Evolutionary conservation across 2,797 vertebrate species (phyloP).

Genomic region (Triplophysa bombifrons): DNA sequence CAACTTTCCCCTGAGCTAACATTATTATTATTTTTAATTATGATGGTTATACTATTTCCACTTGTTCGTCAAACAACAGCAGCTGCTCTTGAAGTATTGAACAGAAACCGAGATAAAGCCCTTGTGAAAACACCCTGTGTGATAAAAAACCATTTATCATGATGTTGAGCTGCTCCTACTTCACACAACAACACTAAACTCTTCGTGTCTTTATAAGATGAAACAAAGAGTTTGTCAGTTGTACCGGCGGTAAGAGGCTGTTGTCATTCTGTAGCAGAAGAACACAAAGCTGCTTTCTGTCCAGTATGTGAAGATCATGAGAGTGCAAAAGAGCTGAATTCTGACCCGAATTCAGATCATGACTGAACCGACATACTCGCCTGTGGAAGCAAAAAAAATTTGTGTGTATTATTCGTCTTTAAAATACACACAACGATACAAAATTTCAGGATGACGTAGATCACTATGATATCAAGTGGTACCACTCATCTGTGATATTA

Average conservation of each 20-base stretch:
- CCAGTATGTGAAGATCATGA: slow-evolving; percentile 64
- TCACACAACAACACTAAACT: not conserved
- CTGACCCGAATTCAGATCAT: slow-evolving; percentile 55
- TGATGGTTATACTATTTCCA: no score
- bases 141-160: no score
- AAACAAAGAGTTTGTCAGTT: not conserved
- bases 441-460: no score
- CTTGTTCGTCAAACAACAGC: not conserved
- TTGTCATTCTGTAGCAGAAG: slow-evolving; percentile 74
- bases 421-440: not conserved
- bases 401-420: not conserved
- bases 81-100: not conserved
- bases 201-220: not conserved
- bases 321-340: slow-evolving; percentile 54
- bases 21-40: no score
- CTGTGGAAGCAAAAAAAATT: slow-evolving; percentile 49
- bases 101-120: not conserved
- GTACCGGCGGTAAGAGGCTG: slow-evolving; percentile 67
- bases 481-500: no score
- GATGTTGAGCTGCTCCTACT: no score
- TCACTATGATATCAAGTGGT: no score
- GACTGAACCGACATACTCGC: slow-evolving; percentile 64
- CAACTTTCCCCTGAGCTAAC: no score
- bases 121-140: not conserved
- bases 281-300: slow-evolving; percentile 61